Base-by-base conservation (phyloP, 2,888 invertebrate species). In the Drepanosiphum platanoidis region DNA sequence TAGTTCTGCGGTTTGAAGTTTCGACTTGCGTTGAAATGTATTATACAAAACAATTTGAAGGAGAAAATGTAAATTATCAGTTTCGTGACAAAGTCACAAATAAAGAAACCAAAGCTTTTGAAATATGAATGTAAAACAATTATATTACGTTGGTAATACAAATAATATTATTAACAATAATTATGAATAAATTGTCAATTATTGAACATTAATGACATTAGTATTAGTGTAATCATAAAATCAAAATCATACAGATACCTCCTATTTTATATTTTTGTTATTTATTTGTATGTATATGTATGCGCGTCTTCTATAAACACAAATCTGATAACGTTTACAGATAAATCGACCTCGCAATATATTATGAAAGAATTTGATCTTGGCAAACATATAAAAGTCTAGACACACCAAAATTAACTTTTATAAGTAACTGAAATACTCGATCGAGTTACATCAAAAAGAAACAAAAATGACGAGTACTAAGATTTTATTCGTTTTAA, bases 281-380 rank as follows among this genome's bases (percentile, higher is more conserved):
- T 18, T 52, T 52, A 52, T 52, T 22, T 52, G 22, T 5, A 52
- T 18, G 3, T 7, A 30, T 64, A 27, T 27, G 27, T 34, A 32
- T 7, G 66, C 66, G 32, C 66, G 15, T 78, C 30, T 64, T 78
- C 64, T 42, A 22, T 66, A 78, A 66, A 78, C 46, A 78, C 30
- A 32, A 66, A 42, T 42, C 13, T 42, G 64, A 78, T 66, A 78
- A 32, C 15, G 13, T 13, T 5, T 5, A 61, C 39, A 3, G 36
- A 36, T 77, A 27, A 32, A n/a, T 74, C 34, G 7, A 0, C 5
- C 30, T 1, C n/a, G 64, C 2, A 64, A 32, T 42, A 42, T n/a
- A 58, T 36, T 7, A 13, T 13, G 11, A 78, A 42, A 64, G 22
- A 30, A 72, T 30, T 8, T 22, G 7, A 46, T 46, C n/a, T 8